A percentile compares a stretch with the other conserved stretches of the same genome.
Evolutionary conservation across 2,113 vertebrate species (phyloP).

Genomic region (Andinoacara biseriatus): DNA sequence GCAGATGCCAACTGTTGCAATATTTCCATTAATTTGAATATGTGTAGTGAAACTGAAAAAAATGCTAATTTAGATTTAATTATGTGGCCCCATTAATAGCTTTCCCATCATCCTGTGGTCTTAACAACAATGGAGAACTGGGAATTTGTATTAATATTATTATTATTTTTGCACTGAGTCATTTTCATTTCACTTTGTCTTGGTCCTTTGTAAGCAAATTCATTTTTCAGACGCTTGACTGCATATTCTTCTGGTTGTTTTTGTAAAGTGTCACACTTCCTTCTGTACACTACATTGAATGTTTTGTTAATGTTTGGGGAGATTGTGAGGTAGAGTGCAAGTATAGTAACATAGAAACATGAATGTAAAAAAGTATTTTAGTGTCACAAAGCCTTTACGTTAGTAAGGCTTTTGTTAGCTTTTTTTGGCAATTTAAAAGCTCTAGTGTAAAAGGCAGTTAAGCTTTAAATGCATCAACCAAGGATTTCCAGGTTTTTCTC

Average conservation of each 20-base stretch:
- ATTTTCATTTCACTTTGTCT: neutral
- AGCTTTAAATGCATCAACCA: neutral
- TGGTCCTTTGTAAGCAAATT: neutral
- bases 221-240: too few relatives aligned
- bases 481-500: neutral
- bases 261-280: neutral
- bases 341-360: neutral
- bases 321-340: neutral
- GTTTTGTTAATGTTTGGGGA: neutral
- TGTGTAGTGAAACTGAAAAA: neutral
- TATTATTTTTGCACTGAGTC: neutral
- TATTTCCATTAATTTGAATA: neutral
- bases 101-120: neutral
- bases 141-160: neutral
- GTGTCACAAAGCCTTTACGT: neutral
- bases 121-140: neutral
- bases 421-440: neutral
- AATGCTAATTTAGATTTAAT: conserved; percentile 2
- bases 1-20: neutral
- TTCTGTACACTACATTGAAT: neutral
- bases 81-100: conserved; percentile 10
- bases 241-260: neutral
- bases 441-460: neutral
- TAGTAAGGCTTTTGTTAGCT: neutral
- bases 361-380: neutral